These are phyloP conservation scores for Torymus tubicola DNA, from an alignment of 2,888 invertebrate species.

Conservation along the genomic window DNA sequence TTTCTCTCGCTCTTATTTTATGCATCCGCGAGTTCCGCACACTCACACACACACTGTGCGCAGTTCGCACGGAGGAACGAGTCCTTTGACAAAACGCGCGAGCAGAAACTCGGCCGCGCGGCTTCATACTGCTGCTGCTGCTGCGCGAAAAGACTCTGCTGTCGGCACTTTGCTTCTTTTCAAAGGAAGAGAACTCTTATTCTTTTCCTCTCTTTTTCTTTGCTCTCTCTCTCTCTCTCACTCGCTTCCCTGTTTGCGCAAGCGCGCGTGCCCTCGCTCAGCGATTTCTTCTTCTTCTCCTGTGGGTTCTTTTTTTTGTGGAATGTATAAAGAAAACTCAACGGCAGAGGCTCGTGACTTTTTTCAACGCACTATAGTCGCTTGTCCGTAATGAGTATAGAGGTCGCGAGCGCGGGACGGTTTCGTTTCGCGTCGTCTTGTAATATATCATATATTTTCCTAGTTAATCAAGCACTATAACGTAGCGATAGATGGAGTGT, in stretches of 20 bases:
- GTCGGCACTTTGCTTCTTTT: conserved; percentile 49
- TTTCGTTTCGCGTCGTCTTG: neutral
- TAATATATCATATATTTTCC: neutral
- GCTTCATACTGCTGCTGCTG: neutral
- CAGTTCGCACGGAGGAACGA: conserved; percentile 31
- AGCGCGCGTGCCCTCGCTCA: no score
- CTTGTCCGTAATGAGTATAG: conserved; percentile 22
- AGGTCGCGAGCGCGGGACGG: neutral
- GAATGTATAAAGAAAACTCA: conserved; percentile 19
- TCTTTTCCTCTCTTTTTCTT: conserved; percentile 5
- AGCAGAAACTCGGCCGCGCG: conserved; percentile 46
- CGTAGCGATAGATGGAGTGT: neutral
- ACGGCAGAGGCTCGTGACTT: neutral
- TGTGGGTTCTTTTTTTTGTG: conserved; percentile 2
- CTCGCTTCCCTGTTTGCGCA: neutral
- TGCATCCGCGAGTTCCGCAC: conserved; percentile 39
- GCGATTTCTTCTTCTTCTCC: neutral
- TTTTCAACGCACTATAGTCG: conserved; percentile 7
- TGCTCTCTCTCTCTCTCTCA: neutral
- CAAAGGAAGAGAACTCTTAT: conserved; percentile 46
- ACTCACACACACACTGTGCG: no score
- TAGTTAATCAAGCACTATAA: conserved; percentile 1
- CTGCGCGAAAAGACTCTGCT: conserved; percentile 49
- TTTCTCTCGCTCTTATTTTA: conserved; percentile 31
- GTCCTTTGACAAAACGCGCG: conserved; percentile 50